phyloP scores from a whole-genome alignment of 2,888 invertebrate species.

The Steinernema hermaphroditum region DNA sequence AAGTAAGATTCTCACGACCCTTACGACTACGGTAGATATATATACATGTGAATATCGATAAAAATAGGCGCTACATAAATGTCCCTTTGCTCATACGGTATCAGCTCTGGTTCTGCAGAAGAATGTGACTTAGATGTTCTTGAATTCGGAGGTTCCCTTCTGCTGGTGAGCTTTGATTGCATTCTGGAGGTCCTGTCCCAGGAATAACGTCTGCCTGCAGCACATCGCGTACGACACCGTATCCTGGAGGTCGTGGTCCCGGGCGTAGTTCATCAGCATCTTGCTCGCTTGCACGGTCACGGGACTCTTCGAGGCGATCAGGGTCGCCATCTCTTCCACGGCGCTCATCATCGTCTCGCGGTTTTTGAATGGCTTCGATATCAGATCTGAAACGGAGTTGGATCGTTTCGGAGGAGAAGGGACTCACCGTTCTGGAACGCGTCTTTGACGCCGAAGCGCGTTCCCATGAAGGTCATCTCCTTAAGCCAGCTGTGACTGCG shows the following conservation, averaged over 20 bases:
- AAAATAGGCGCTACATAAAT: too few relatives aligned
- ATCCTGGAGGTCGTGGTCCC: neutral
- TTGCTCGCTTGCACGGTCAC: neutral
- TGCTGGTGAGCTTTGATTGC: neutral
- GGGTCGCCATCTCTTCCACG: neutral
- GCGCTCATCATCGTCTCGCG: neutral
- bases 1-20: too few relatives aligned
- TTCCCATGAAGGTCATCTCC: constrained; percentile 1
- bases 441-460: neutral
- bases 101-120: too few relatives aligned
- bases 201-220: neutral
- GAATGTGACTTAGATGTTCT: neutral
- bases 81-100: too few relatives aligned
- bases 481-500: neutral
- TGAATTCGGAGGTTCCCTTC: neutral
- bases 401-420: neutral
- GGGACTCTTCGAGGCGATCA: neutral
- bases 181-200: neutral
- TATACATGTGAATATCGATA: too few relatives aligned
- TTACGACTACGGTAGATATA: too few relatives aligned
- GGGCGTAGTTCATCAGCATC: constrained; percentile 1
- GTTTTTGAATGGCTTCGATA: neutral
- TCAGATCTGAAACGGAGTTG: neutral
- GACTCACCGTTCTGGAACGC: neutral
- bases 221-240: neutral